phyloP scores from a whole-genome alignment of 2,888 invertebrate species.

The Mallateleia sp. region DNA sequence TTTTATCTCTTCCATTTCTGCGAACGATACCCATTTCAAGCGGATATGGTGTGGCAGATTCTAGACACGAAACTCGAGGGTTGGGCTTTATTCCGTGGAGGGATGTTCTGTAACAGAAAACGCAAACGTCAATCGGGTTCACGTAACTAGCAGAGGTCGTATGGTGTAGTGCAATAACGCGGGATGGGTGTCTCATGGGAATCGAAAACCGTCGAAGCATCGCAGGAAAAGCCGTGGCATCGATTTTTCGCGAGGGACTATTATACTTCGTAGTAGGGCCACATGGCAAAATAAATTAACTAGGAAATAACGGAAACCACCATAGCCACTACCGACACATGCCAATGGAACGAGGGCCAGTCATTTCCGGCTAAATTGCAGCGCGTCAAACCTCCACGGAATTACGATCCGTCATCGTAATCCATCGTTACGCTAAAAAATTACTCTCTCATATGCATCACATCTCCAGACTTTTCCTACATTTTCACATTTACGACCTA shows the following conservation, averaged over 20 bases:
- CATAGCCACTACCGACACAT: conserved; percentile 50
- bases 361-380: conserved; percentile 74
- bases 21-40: conserved; percentile 80
- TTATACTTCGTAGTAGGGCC: conserved; percentile 49
- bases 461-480: conserved; percentile 45
- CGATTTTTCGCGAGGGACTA: conserved; percentile 76
- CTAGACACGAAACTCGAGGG: conserved; percentile 78
- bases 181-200: conserved; percentile 79
- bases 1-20: conserved; percentile 58
- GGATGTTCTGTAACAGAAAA: conserved; percentile 81
- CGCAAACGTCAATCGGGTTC: conserved; percentile 81
- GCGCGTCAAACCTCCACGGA: conserved; percentile 70
- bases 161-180: conserved; percentile 71
- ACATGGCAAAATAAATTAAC: conserved; percentile 81
- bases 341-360: conserved; percentile 51
- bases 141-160: conserved; percentile 73
- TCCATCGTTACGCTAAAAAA: conserved; percentile 71
- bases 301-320: conserved; percentile 78
- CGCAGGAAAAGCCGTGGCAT: conserved; percentile 71
- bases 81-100: conserved; percentile 79
- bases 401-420: conserved; percentile 74
- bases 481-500: conserved; percentile 57
- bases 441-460: conserved; percentile 55
- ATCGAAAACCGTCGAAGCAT: conserved; percentile 80
- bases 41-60: conserved; percentile 79